A percentile compares a stretch with the other conserved stretches of the same genome.
phyloP scores from a whole-genome alignment of 2,888 invertebrate genomes.

The Sialis fuliginosa region DNA sequence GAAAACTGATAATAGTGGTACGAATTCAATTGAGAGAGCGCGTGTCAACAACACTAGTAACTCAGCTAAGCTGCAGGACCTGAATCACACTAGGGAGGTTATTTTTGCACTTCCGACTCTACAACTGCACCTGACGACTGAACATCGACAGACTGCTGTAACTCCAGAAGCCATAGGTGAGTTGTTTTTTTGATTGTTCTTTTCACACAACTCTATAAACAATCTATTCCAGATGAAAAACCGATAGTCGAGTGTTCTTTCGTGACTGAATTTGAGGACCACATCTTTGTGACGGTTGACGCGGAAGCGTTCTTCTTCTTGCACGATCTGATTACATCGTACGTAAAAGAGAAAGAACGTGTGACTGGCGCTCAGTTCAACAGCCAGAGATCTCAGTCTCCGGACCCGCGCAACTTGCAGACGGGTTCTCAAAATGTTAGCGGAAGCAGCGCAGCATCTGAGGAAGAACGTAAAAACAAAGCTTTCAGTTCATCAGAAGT shows the following conservation, averaged over 20 bases:
- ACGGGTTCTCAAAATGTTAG: not conserved
- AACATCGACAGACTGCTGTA: conserved; percentile 63
- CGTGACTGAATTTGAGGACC: conserved; percentile 96
- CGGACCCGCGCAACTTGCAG: conserved; percentile 1
- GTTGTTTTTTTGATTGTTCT: conserved; percentile 7
- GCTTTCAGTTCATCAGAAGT: conserved; percentile 26
- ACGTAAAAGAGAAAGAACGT: conserved; percentile 83
- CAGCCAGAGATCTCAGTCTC: conserved; percentile 4
- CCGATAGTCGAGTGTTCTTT: conserved; percentile 91
- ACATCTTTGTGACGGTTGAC: conserved; percentile 94
- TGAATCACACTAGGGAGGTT: conserved; percentile 79
- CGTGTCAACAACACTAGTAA: conserved; percentile 24
- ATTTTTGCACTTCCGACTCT: conserved; percentile 89
- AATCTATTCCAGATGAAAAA: conserved; percentile 41
- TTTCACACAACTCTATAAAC: not conserved
- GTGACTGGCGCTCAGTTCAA: conserved; percentile 21
- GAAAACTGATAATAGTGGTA: conserved; percentile 33
- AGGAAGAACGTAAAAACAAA: conserved; percentile 7
- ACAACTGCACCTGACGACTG: conserved; percentile 83
- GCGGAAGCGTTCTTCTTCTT: conserved; percentile 97
- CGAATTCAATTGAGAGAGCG: conserved; percentile 34
- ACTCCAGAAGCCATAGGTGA: conserved; percentile 49
- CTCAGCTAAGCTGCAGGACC: conserved; percentile 49
- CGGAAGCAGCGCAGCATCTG: conserved; percentile 7
- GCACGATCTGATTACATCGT: conserved; percentile 91